Conservation (phyloP, 2,888 invertebrate species). For the Chrysomela aeneicollis region DNA sequence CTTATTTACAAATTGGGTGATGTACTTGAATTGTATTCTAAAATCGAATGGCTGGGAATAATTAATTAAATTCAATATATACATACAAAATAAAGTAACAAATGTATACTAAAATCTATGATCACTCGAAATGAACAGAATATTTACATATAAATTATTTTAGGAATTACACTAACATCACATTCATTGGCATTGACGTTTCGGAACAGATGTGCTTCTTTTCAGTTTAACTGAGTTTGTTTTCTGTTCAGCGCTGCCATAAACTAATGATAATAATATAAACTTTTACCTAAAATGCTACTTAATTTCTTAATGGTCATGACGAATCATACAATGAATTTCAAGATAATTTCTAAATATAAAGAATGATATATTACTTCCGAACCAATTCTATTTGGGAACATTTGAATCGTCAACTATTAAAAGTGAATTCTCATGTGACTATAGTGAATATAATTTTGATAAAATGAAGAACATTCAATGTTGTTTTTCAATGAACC, state of each 20-base stretch:
- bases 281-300: not conserved
- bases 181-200: slow-evolving; percentile 28
- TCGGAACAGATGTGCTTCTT: not conserved
- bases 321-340: too few species aligned
- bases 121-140: slow-evolving; percentile 7
- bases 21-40: not conserved
- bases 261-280: not conserved
- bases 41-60: not conserved
- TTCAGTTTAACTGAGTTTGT: not conserved
- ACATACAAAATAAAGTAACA: slow-evolving; percentile 8
- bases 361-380: too few species aligned
- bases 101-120: slow-evolving; percentile 9
- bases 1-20: not conserved
- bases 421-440: not conserved
- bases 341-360: too few species aligned
- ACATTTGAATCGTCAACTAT: not conserved
- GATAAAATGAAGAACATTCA: too few species aligned
- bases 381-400: not conserved
- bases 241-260: not conserved
- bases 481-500: not conserved
- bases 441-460: too few species aligned
- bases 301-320: too few species aligned
- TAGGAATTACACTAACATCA: slow-evolving; percentile 35
- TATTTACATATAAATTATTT: slow-evolving; percentile 34
- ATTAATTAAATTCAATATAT: slow-evolving; percentile 1